Evolutionary conservation across 2,888 invertebrate genomes (phyloP).

Genomic region (Drosophila limbata): DNA sequence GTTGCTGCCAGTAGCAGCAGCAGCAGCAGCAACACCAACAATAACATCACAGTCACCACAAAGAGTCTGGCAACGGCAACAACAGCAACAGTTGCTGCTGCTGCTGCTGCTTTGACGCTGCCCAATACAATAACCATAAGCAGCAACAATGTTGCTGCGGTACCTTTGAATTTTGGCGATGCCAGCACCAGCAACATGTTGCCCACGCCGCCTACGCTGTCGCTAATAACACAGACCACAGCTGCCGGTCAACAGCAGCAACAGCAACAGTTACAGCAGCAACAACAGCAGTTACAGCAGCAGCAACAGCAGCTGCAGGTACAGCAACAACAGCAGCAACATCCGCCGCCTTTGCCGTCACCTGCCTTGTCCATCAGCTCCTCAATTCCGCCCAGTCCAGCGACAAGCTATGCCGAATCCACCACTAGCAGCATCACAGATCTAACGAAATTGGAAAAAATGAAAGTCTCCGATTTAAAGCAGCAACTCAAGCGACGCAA

Average conservation of each 20-base stretch:
- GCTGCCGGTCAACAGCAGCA: constrained; percentile 42
- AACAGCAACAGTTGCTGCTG: constrained; percentile 2
- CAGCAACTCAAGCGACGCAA: constrained; percentile 97
- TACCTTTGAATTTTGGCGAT: constrained; percentile 56
- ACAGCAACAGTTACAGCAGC: constrained; percentile 16
- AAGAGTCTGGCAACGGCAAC: constrained; percentile 58
- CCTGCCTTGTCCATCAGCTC: constrained; percentile 86
- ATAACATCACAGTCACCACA: constrained; percentile 69
- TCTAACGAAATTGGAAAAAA: constrained; percentile 93
- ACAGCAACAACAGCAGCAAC: constrained; percentile 22
- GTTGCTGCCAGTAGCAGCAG: constrained; percentile 64
- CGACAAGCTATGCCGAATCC: constrained; percentile 83
- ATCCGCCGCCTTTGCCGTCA: constrained; percentile 86
- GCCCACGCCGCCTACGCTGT: constrained; percentile 70
- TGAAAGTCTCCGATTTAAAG: constrained; percentile 98
- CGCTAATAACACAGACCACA: constrained; percentile 73
- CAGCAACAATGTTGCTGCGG: constrained; percentile 48
- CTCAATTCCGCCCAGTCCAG: constrained; percentile 85
- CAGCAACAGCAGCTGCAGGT: constrained; percentile 22
- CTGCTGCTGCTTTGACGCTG: constrained; percentile 45
- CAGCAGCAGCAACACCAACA: constrained; percentile 46
- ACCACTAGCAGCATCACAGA: constrained; percentile 75
- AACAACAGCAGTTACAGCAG: constrained; percentile 31
- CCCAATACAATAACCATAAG: constrained; percentile 75
- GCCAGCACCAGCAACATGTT: constrained; percentile 10